Evolutionary conservation across 2,113 vertebrate genomes (phyloP).

Genomic region (Columba livia): DNA sequence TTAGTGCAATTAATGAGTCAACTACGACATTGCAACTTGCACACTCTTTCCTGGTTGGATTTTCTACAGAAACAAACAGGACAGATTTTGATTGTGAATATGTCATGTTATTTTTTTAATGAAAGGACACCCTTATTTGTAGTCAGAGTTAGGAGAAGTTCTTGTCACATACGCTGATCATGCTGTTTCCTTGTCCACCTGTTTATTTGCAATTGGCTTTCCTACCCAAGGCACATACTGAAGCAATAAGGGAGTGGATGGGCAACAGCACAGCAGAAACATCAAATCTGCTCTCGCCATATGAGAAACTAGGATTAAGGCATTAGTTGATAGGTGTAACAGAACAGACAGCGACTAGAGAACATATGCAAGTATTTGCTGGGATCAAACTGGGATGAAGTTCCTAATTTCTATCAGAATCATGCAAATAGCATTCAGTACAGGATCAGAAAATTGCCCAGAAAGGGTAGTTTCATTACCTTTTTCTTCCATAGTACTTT

Average conservation of each 20-base stretch:
- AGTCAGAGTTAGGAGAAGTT: neutral
- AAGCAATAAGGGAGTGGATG: neutral
- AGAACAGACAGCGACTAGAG: neutral
- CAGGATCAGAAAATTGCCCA: neutral
- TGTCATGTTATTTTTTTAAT: neutral
- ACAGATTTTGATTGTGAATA: neutral
- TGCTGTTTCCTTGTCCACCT: neutral
- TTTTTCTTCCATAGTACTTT: constrained; percentile 44
- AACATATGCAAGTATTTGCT: neutral
- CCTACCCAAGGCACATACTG: neutral
- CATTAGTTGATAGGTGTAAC: neutral
- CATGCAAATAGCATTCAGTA: neutral
- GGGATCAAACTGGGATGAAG: neutral
- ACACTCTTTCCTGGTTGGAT: neutral
- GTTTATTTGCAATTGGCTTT: neutral
- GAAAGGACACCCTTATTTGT: neutral
- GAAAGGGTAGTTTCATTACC: constrained; percentile 31
- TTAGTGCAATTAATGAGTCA: neutral
- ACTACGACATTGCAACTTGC: neutral
- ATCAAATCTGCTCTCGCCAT: neutral
- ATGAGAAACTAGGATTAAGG: neutral
- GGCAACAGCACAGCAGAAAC: neutral
- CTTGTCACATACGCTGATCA: accelerated
- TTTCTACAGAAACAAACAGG: neutral
- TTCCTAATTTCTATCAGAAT: neutral